These are phyloP conservation scores for Drosophila tropicalis DNA, from an alignment of 1,140 invertebrate genomes.

Conservation along the genomic window DNA sequence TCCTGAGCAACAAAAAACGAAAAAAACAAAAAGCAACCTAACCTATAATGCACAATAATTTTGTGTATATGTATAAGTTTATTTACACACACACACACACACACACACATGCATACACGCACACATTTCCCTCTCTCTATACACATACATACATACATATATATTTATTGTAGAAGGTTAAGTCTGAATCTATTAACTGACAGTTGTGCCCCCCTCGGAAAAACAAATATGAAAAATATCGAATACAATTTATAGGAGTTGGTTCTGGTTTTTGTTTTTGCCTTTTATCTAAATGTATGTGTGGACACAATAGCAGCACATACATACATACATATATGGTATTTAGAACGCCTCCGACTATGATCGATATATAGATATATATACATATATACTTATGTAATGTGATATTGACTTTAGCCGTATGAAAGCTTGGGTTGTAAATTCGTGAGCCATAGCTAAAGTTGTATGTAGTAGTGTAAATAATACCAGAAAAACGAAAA, in stretches of 20 bases:
- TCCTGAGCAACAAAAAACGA: constrained; percentile 9
- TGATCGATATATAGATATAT: constrained; percentile 12
- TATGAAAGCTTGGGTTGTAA: constrained; percentile 10
- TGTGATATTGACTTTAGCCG: constrained; percentile 26
- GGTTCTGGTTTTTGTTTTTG: not conserved
- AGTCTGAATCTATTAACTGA: constrained; percentile 48
- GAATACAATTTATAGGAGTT: not conserved
- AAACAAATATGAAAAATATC: constrained; percentile 8
- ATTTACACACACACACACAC: not conserved
- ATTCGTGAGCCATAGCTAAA: constrained; percentile 7
- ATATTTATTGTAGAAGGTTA: constrained; percentile 44
- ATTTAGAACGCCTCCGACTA: constrained; percentile 1
- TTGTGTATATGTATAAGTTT: constrained; percentile 14
- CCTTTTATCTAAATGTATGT: not conserved
- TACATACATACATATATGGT: constrained; percentile 1
- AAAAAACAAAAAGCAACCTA: not conserved
- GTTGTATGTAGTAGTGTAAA: not conserved
- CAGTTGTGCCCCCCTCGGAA: constrained; percentile 42
- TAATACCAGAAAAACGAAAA: not conserved
- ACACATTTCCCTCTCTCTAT: not conserved
- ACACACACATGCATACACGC: not conserved
- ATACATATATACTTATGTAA: constrained; percentile 15
- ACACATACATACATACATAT: constrained; percentile 4
- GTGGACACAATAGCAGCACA: not conserved
- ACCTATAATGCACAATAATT: constrained; percentile 14